phyloP scores from a whole-genome alignment of 92 coral and sea anemone genomes.

The Epizoanthus rinbou region DNA sequence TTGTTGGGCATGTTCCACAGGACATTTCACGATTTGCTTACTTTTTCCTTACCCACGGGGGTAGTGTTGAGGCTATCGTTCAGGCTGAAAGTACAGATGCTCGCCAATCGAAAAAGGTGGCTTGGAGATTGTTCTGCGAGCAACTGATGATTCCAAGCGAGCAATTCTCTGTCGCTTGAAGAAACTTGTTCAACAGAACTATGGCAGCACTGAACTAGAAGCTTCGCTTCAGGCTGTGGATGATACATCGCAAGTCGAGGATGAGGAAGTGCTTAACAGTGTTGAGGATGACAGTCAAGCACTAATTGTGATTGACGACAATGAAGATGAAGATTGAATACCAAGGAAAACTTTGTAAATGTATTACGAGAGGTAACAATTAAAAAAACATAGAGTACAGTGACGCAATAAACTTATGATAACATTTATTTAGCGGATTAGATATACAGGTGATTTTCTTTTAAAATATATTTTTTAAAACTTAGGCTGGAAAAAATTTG shows the following conservation, averaged over 20 bases:
- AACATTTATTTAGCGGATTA: no score
- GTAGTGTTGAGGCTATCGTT: constrained; percentile 34
- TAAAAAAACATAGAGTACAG: no score
- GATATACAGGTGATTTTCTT: no score
- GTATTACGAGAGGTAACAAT: no score
- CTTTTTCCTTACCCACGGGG: constrained; percentile 40
- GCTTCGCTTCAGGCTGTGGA: constrained; percentile 19
- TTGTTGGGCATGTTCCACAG: constrained; percentile 43
- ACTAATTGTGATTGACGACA: no score
- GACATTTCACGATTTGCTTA: constrained; percentile 48
- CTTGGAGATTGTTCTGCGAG: constrained; percentile 40
- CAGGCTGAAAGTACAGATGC: constrained; percentile 32
- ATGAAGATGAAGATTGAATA: no score
- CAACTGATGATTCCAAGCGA: constrained; percentile 37
- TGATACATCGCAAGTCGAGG: constrained; percentile 29
- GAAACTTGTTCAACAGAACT: neutral
- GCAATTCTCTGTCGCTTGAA: constrained; percentile 19
- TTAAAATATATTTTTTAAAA: no score
- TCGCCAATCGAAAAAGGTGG: constrained; percentile 42
- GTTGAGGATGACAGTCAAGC: no score
- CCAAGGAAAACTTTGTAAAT: no score
- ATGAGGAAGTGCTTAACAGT: no score
- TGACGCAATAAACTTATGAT: no score
- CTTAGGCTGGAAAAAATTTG: no score
- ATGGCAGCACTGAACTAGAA: constrained; percentile 16